Percentiles rank a stretch among this genome's conserved stretches.
phyloP scores from a whole-genome alignment of 1,140 invertebrate genomes.

The Elysia chlorotica region DNA sequence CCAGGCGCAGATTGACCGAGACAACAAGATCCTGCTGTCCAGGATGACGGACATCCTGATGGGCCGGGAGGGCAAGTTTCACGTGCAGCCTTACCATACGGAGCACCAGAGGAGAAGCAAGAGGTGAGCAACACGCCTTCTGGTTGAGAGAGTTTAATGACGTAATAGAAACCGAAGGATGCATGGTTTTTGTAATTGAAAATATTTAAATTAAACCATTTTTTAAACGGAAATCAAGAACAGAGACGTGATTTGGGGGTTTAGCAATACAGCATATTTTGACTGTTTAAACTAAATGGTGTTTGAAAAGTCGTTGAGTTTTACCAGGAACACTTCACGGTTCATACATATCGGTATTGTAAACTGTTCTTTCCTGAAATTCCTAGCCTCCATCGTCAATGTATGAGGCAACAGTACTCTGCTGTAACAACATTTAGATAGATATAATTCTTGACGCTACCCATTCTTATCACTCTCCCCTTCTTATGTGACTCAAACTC shows the following conservation, averaged over 20 bases:
- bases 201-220: neutral
- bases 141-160: neutral
- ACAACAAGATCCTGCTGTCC: constrained; percentile 3
- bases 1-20: constrained; percentile 4
- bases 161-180: neutral
- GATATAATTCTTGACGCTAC: too few relatives aligned
- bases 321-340: too few relatives aligned
- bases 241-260: too few relatives aligned
- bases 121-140: neutral
- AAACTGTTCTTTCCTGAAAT: too few relatives aligned
- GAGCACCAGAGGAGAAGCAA: neutral
- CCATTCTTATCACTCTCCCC: neutral
- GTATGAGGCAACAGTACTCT: too few relatives aligned
- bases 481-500: neutral
- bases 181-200: neutral
- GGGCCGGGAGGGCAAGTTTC: neutral
- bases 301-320: too few relatives aligned
- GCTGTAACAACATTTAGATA: too few relatives aligned
- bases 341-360: too few relatives aligned
- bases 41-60: constrained; percentile 9
- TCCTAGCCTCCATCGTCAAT: too few relatives aligned
- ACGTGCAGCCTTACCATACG: too few relatives aligned
- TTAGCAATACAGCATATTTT: too few relatives aligned
- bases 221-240: neutral
- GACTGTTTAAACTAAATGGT: too few relatives aligned